Base-by-base conservation (phyloP, 2,888 invertebrate genomes). In the Ichneumoninae sp. region DNA sequence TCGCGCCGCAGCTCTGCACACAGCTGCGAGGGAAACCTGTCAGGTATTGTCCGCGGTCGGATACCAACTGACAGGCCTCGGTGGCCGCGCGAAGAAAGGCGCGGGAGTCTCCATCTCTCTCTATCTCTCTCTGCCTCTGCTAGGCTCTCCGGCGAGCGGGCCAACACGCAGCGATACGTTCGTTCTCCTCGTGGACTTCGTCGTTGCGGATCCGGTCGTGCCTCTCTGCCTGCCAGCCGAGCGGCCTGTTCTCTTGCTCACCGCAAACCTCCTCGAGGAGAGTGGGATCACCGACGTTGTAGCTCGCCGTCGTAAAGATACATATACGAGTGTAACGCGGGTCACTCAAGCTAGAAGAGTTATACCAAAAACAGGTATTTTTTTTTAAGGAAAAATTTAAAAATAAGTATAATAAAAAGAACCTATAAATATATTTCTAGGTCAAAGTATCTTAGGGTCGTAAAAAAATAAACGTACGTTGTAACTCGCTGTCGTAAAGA, bases 41-140 rank as follows among this genome's bases (percentile, higher is more conserved):
- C 90, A 87, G 89, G 87, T 88, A 89, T 88, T 89, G 90, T 89
- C 90, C 90, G 89, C 90, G 90, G 90, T 86, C 89, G 91, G 90
- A 90, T 90, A 89, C 90, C 87, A 90, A 93, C 92, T 92, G 92
- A 92, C 90, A 91, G 90, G 90, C 87, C 90, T 60, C 89, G 87
- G 88, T 85, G 89, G 89, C 88, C 88, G 90, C 90, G 88, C 89
- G 91, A 92, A 91, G 93, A 92, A 93, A 93, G 92, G 91, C 89
- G 93, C 92, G 92, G 91, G 92, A 90, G 90, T 87, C 71, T 71
- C 70, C 52, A 3, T 19, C 47, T 71, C 70, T 71, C 22, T 19
- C 47, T 69, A 8, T 71, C 70, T 71, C 22, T 19, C 47, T 71
- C 70, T 70, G 13, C 3, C 47, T 8, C 69, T 50, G 44, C 50